Conservation (phyloP, 2,113 vertebrate genomes). For the Fulica atra region DNA sequence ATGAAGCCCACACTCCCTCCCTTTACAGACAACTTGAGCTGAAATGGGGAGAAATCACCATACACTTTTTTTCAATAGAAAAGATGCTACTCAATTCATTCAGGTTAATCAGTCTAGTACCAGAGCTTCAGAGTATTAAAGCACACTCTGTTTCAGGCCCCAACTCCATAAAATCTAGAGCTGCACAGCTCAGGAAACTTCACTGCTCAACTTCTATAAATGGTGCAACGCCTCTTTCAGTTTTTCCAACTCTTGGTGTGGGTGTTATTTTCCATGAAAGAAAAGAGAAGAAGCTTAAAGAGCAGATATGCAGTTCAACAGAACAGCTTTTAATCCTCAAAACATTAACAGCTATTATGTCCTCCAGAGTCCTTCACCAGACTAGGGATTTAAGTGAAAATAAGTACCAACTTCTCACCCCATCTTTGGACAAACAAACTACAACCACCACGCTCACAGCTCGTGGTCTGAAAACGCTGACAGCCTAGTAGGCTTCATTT, state of each 20-base stretch:
- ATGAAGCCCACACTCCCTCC: neutral
- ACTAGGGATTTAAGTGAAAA: neutral
- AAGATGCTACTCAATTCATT: neutral
- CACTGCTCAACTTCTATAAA: constrained; percentile 38
- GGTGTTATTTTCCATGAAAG: constrained; percentile 39
- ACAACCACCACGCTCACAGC: neutral
- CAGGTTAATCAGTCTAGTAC: neutral
- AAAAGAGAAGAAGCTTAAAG: constrained; percentile 5
- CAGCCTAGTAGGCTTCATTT: neutral
- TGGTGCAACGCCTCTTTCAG: constrained; percentile 27
- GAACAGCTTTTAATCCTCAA: neutral
- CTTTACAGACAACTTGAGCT: neutral
- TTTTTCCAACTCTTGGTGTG: constrained; percentile 22
- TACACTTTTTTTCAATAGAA: neutral
- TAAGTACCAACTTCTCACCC: neutral
- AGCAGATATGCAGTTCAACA: constrained; percentile 10
- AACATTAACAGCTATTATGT: neutral
- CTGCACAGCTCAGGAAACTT: constrained; percentile 22
- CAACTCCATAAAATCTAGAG: neutral
- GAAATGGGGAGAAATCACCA: neutral
- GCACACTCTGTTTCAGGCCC: neutral
- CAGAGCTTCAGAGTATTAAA: neutral
- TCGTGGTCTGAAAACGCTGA: neutral
- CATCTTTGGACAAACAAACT: neutral
- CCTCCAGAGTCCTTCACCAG: neutral